Conservation (phyloP, 1,140 invertebrate species). For the Papilio polytes region DNA sequence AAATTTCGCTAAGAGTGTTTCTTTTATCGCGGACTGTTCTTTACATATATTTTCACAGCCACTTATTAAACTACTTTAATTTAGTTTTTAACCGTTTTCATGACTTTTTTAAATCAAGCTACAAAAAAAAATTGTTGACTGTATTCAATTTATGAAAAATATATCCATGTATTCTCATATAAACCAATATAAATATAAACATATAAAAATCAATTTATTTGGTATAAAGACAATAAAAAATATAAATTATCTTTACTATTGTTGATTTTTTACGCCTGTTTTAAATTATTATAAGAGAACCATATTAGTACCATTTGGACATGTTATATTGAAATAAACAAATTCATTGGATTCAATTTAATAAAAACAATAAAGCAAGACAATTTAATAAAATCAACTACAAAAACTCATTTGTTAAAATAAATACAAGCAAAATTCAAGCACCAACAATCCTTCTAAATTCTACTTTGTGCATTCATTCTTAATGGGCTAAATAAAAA, state of each 20-base stretch:
- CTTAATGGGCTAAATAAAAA: conserved; percentile 4
- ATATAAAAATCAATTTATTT: not conserved
- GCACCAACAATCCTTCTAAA: conserved; percentile 27
- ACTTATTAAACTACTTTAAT: conserved; percentile 44
- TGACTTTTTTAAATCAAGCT: not conserved
- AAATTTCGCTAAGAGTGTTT: conserved; percentile 28
- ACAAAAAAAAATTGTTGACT: not conserved
- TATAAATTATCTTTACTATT: not conserved
- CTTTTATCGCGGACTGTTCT: conserved; percentile 30
- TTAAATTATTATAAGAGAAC: not conserved
- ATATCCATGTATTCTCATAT: not conserved
- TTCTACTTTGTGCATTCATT: conserved; percentile 32
- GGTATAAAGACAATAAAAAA: not conserved
- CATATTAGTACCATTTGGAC: conserved; percentile 41
- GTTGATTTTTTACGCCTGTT: not conserved
- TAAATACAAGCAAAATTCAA: conserved; percentile 38
- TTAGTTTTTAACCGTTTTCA: conserved; percentile 32
- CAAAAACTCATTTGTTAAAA: conserved; percentile 33
- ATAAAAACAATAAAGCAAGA: conserved; percentile 37
- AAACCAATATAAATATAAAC: not conserved
- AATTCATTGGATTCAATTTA: conserved; percentile 30
- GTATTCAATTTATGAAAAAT: not conserved
- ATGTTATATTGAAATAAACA: conserved; percentile 28
- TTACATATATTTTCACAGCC: conserved; percentile 44
- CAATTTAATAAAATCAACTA: conserved; percentile 38